A percentile compares a stretch with the other conserved stretches of the same genome.
Evolutionary conservation across 2,888 invertebrate species (phyloP).

Genomic region (Thera britannica): DNA sequence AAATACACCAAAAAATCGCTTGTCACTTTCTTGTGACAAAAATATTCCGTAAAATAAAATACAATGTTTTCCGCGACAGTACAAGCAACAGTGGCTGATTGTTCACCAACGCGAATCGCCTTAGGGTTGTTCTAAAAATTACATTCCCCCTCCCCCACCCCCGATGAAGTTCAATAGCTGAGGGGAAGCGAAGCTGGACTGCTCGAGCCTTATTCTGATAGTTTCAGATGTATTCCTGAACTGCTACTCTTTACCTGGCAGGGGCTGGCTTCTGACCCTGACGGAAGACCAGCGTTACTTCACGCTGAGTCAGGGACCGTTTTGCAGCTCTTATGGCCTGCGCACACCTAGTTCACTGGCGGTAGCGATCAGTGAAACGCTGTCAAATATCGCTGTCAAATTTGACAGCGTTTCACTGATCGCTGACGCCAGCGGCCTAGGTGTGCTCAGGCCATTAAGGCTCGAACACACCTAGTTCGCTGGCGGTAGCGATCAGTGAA

Average conservation of each 20-base stretch:
- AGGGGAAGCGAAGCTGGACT: slow-evolving; percentile 44
- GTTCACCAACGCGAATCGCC: slow-evolving; percentile 51
- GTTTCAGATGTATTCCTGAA: neutral
- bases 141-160: slow-evolving; percentile 54
- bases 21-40: neutral
- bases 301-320: too few relatives aligned
- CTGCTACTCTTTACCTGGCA: neutral
- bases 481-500: too few relatives aligned
- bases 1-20: neutral
- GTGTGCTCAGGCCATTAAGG: too few relatives aligned
- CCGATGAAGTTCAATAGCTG: slow-evolving; percentile 52
- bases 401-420: too few relatives aligned
- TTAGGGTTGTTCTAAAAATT: slow-evolving; percentile 71
- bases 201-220: slow-evolving; percentile 37
- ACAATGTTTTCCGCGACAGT: slow-evolving; percentile 11
- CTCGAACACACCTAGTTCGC: too few relatives aligned
- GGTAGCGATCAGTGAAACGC: too few relatives aligned
- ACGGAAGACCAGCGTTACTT: too few relatives aligned
- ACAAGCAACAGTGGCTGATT: slow-evolving; percentile 55
- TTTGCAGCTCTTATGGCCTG: too few relatives aligned
- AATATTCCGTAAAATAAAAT: neutral
- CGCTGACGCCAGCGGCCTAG: too few relatives aligned
- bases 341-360: too few relatives aligned
- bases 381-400: too few relatives aligned
- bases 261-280: neutral